These are phyloP conservation scores for Pristionchus maxplancki DNA, from an alignment of 2,888 invertebrate genomes.

Conservation along the genomic window DNA sequence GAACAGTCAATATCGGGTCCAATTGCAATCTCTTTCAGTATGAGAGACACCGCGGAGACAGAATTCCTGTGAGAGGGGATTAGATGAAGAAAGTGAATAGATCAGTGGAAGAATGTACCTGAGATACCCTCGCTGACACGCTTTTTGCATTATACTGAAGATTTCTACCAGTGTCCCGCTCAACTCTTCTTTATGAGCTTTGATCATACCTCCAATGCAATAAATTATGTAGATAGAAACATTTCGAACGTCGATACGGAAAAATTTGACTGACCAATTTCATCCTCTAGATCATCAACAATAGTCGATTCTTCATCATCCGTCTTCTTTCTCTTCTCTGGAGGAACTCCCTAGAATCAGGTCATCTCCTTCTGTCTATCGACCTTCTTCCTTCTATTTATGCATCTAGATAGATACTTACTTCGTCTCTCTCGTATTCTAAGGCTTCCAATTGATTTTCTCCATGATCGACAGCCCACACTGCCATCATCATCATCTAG, in stretches of 20 bases:
- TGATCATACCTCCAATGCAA: neutral
- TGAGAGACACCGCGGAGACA: neutral
- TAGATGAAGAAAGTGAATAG: neutral
- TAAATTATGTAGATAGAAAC: too few relatives aligned
- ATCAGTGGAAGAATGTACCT: neutral
- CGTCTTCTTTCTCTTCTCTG: neutral
- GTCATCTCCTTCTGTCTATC: too few relatives aligned
- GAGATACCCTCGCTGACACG: neutral
- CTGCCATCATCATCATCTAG: neutral
- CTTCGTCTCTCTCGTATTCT: neutral
- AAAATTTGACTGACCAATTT: neutral
- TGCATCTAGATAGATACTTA: too few relatives aligned
- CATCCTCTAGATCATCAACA: constrained; percentile 11
- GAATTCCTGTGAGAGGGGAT: neutral
- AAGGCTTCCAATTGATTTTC: neutral
- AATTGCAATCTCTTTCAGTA: neutral
- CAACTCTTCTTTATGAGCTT: neutral
- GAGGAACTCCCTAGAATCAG: too few relatives aligned
- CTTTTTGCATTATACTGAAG: neutral
- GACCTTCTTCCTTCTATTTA: too few relatives aligned
- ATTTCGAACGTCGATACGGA: too few relatives aligned
- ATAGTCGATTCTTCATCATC: neutral
- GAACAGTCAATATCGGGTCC: neutral
- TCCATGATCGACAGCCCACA: neutral
- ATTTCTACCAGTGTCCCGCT: neutral